These are phyloP conservation scores for Chironomus tepperi DNA, from an alignment of 1,140 invertebrate species.

Conservation along the genomic window DNA sequence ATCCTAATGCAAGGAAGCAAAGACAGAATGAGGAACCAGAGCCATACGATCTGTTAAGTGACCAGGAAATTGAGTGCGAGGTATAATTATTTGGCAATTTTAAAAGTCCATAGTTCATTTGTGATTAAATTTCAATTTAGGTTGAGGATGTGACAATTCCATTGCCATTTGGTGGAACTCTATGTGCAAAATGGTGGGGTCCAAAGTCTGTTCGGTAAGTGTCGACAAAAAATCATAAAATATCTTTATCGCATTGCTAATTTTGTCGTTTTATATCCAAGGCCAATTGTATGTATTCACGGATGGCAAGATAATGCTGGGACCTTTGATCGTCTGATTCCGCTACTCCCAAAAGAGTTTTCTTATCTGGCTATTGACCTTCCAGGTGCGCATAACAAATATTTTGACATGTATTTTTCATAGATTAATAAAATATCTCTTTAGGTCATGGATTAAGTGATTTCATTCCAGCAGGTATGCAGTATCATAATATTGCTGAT, in stretches of 20 bases:
- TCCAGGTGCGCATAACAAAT: constrained; percentile 39
- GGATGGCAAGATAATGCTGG: constrained; percentile 71
- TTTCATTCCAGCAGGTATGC: constrained; percentile 50
- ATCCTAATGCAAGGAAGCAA: not conserved
- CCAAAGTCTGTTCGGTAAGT: constrained; percentile 40
- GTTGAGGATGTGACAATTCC: not conserved
- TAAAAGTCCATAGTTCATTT: not conserved
- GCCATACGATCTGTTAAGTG: not conserved
- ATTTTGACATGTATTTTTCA: not conserved
- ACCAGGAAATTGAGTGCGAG: not conserved
- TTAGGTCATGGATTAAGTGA: constrained; percentile 58
- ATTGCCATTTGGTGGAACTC: not conserved
- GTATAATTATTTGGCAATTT: not conserved
- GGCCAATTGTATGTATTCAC: constrained; percentile 60
- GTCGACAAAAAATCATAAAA: not conserved
- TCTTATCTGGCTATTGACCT: constrained; percentile 58
- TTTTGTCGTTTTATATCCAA: constrained; percentile 16
- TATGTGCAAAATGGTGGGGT: constrained; percentile 36
- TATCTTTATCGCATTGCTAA: too few relatives aligned
- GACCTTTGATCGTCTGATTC: constrained; percentile 59
- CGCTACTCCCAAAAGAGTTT: constrained; percentile 47
- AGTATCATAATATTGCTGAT: constrained; percentile 49
- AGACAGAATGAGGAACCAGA: not conserved
- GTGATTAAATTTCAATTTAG: not conserved
- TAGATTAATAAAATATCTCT: not conserved